phyloP scores from a whole-genome alignment of 53 echinoderm and acorn worm species.

The Crossaster papposus region DNA sequence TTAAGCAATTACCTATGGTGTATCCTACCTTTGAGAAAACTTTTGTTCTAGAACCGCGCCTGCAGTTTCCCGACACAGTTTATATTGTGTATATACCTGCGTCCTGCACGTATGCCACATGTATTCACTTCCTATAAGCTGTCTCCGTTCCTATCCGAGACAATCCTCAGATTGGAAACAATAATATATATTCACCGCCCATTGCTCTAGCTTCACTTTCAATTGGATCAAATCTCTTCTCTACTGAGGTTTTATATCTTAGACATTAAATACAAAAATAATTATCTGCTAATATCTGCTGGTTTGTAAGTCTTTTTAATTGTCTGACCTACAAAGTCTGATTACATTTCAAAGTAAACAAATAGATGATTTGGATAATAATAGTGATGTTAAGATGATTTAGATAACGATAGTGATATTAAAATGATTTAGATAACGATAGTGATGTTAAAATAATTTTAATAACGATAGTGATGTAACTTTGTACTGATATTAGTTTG shows the following conservation, averaged over 20 bases:
- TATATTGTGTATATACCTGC: background rate
- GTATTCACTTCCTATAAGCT: constrained; percentile 11
- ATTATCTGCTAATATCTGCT: background rate
- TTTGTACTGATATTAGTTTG: too few relatives aligned
- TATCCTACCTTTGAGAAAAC: background rate
- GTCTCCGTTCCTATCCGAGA: background rate
- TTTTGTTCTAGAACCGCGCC: background rate
- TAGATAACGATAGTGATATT: too few relatives aligned
- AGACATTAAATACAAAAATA: background rate
- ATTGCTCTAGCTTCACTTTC: background rate
- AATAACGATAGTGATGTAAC: too few relatives aligned
- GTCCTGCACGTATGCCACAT: constrained; percentile 36
- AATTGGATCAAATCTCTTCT: background rate
- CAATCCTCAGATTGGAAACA: background rate
- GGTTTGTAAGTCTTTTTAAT: background rate
- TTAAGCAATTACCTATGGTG: too few relatives aligned
- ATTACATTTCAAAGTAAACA: background rate
- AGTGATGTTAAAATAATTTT: background rate
- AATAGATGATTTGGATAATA: background rate
- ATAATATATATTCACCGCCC: background rate
- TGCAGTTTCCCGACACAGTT: background rate
- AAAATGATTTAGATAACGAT: background rate
- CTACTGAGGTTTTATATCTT: constrained; percentile 6
- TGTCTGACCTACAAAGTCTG: too few relatives aligned
- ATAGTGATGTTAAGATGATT: background rate